phyloP scores from a whole-genome alignment of 2,888 invertebrate genomes.

The Leptura quadrifasciata region DNA sequence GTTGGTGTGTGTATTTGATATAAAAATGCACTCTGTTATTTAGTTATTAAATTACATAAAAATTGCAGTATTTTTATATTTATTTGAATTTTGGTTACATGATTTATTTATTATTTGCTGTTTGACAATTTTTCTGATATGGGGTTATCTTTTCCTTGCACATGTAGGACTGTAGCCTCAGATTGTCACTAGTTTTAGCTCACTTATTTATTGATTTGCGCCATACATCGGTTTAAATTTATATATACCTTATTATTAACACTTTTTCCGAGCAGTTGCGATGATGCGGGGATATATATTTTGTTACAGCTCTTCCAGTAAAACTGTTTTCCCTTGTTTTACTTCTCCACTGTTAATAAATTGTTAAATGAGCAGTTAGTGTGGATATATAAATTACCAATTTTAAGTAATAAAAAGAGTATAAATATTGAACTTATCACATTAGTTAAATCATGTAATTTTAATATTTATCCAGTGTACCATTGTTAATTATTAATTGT shows the following conservation, averaged over 20 bases:
- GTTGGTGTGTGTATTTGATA: slow-evolving; percentile 33
- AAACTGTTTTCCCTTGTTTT: slow-evolving; percentile 9
- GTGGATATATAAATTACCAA: slow-evolving; percentile 43
- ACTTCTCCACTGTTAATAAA: slow-evolving; percentile 39
- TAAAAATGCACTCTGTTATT: slow-evolving; percentile 37
- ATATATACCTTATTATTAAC: slow-evolving; percentile 16
- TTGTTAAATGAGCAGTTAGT: slow-evolving; percentile 42
- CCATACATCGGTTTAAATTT: slow-evolving; percentile 25
- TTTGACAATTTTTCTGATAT: not conserved
- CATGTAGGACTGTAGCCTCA: slow-evolving; percentile 12
- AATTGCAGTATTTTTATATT: slow-evolving; percentile 20
- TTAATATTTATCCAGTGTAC: slow-evolving; percentile 62
- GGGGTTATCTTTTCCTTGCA: not conserved
- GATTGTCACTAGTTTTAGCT: slow-evolving; percentile 47
- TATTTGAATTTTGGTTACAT: slow-evolving; percentile 17
- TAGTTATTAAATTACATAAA: slow-evolving; percentile 27
- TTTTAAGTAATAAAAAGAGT: slow-evolving; percentile 48
- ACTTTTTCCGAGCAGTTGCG: slow-evolving; percentile 20
- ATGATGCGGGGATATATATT: slow-evolving; percentile 9
- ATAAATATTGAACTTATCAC: slow-evolving; percentile 51
- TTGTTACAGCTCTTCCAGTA: slow-evolving; percentile 35
- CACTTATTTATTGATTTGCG: slow-evolving; percentile 11
- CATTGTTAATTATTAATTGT: slow-evolving; percentile 57
- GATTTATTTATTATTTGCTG: slow-evolving; percentile 18
- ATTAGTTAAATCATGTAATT: slow-evolving; percentile 57